phyloP scores from a whole-genome alignment of 2,888 invertebrate genomes.

The Leptinotarsa peninsularis region DNA sequence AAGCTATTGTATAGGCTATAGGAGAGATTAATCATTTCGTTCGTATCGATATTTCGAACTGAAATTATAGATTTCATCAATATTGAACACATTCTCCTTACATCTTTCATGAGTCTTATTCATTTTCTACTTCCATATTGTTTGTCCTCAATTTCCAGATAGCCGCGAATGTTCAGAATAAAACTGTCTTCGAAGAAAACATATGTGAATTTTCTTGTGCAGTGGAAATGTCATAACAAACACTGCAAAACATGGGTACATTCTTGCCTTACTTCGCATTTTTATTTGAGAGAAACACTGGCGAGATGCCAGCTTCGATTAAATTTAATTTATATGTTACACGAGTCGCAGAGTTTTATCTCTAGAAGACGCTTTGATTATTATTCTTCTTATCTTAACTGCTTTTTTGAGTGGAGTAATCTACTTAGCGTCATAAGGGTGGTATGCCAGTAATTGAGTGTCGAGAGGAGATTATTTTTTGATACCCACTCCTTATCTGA shows the following conservation, averaged over 20 bases:
- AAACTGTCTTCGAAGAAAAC: background rate
- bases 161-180: background rate
- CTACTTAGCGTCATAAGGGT: background rate
- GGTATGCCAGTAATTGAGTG: background rate
- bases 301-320: background rate
- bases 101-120: too few species aligned
- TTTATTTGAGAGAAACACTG: background rate
- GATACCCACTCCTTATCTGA: background rate
- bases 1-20: too few species aligned
- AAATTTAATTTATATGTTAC: constrained; percentile 5
- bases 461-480: background rate
- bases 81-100: too few species aligned
- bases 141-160: background rate
- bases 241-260: background rate
- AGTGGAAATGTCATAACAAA: background rate
- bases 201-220: background rate
- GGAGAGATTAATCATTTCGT: too few species aligned
- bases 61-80: too few species aligned
- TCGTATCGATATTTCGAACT: too few species aligned
- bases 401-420: background rate
- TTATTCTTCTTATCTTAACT: background rate
- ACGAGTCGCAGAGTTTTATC: background rate
- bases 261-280: background rate
- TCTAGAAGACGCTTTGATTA: constrained; percentile 1
- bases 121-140: too few species aligned